These are phyloP conservation scores for Dromius quadrimaculatus DNA, from an alignment of 2,888 invertebrate species.

Conservation along the genomic window DNA sequence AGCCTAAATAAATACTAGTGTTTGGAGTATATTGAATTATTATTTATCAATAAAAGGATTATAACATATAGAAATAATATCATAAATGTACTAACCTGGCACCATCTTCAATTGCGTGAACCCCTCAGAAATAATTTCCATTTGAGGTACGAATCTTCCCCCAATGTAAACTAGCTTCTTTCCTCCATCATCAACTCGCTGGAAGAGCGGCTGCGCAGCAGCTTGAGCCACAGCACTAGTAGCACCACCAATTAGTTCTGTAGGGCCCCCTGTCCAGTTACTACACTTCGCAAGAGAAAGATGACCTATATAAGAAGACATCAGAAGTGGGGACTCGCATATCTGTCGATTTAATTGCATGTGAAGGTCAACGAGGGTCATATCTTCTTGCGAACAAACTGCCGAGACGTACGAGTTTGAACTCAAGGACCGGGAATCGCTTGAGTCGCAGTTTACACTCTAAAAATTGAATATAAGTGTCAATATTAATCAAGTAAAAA, in stretches of 20 bases:
- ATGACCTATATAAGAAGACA: conserved; percentile 95
- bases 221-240: conserved; percentile 59
- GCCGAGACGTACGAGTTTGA: conserved; percentile 91
- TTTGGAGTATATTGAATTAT: too few species aligned
- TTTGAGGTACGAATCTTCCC: conserved; percentile 78
- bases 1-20: too few species aligned
- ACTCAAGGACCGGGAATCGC: conserved; percentile 84
- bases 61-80: too few species aligned
- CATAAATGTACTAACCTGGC: conserved; percentile 65
- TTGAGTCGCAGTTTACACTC: conserved; percentile 67
- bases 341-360: conserved; percentile 88
- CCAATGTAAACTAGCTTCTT: conserved; percentile 80
- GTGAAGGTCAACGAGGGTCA: conserved; percentile 91
- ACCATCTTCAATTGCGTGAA: conserved; percentile 78
- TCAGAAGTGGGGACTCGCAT: conserved; percentile 91
- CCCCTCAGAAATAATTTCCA: conserved; percentile 76
- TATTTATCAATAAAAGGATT: too few species aligned
- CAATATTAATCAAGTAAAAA: neutral
- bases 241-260: neutral
- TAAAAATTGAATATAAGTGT: neutral
- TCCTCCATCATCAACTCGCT: conserved; percentile 80
- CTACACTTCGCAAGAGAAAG: conserved; percentile 85
- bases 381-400: conserved; percentile 92
- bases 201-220: conserved; percentile 83
- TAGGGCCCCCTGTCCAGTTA: conserved; percentile 72